These are phyloP conservation scores for Lochmaea crataegi DNA, from an alignment of 2,888 invertebrate species.

Conservation along the genomic window DNA sequence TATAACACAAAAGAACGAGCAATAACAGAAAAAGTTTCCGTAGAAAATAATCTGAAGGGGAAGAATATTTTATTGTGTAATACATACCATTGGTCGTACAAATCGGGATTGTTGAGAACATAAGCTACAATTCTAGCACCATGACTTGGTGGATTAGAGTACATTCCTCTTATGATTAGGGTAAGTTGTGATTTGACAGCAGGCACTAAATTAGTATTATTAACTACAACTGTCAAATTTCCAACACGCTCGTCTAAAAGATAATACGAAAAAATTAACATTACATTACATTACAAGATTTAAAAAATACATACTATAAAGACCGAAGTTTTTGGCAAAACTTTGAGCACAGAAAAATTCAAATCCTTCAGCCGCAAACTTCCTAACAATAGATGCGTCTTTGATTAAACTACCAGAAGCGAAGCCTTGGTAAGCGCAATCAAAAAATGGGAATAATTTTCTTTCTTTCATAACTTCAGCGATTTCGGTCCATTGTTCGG, in stretches of 20 bases:
- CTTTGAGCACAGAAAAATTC: conserved; percentile 96
- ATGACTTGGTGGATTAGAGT: conserved; percentile 97
- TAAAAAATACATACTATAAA: conserved; percentile 82
- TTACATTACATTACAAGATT: background rate
- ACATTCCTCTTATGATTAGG: conserved; percentile 87
- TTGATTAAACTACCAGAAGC: conserved; percentile 93
- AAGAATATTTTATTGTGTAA: background rate
- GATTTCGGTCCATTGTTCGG: conserved; percentile 92
- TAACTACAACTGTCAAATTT: conserved; percentile 86
- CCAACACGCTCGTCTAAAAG: conserved; percentile 92
- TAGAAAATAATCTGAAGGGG: no score
- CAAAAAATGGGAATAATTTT: conserved; percentile 91
- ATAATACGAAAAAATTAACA: background rate
- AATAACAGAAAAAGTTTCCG: no score
- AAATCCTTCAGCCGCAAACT: conserved; percentile 88
- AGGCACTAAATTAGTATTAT: conserved; percentile 70
- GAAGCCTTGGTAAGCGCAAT: conserved; percentile 96
- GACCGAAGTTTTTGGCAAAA: conserved; percentile 99
- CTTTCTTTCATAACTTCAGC: conserved; percentile 83
- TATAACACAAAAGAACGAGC: no score
- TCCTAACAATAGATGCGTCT: conserved; percentile 93
- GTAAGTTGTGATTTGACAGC: conserved; percentile 89
- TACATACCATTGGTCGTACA: conserved; percentile 84
- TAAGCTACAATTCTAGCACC: conserved; percentile 91
- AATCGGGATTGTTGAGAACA: conserved; percentile 79